These are phyloP conservation scores for Cataglyphis altisquamis DNA, from an alignment of 2,888 invertebrate genomes.

Conservation along the genomic window DNA sequence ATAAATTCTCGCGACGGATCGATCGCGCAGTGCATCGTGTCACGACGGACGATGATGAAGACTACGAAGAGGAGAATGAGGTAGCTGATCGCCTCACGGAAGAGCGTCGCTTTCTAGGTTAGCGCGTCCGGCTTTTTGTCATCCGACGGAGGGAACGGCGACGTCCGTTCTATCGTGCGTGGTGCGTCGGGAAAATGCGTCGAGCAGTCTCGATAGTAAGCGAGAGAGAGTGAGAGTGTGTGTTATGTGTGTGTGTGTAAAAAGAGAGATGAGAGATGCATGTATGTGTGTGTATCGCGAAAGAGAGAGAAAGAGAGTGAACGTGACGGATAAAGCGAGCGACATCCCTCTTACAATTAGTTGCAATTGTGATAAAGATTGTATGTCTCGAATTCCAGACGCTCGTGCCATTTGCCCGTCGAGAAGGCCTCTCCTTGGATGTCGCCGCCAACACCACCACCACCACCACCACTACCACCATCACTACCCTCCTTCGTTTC, in stretches of 20 bases:
- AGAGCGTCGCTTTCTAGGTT: slow-evolving; percentile 30
- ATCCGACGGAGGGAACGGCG: slow-evolving; percentile 3
- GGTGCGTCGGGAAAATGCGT: slow-evolving; percentile 47
- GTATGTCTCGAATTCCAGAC: slow-evolving; percentile 70
- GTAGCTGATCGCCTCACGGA: slow-evolving; percentile 7
- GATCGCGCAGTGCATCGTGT: slow-evolving; percentile 38
- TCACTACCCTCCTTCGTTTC: neutral
- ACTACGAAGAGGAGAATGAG: neutral
- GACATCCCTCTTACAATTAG: slow-evolving; percentile 9
- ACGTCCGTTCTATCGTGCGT: slow-evolving; percentile 34
- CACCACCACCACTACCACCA: neutral
- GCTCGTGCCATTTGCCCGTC: slow-evolving; percentile 43
- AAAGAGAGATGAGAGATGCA: neutral
- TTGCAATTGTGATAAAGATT: slow-evolving; percentile 64
- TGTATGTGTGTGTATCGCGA: neutral
- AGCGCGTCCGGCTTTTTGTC: neutral
- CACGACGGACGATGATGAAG: slow-evolving; percentile 22
- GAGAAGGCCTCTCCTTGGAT: slow-evolving; percentile 49
- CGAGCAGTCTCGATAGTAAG: slow-evolving; percentile 39
- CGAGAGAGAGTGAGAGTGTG: slow-evolving; percentile 1
- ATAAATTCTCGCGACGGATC: slow-evolving; percentile 43
- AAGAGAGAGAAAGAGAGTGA: slow-evolving; percentile 22
- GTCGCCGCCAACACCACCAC: neutral
- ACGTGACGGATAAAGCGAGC: slow-evolving; percentile 10
- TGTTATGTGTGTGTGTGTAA: neutral